These are phyloP conservation scores for Macrocentrus cingulum DNA, from an alignment of 1,140 invertebrate genomes.

Conservation along the genomic window DNA sequence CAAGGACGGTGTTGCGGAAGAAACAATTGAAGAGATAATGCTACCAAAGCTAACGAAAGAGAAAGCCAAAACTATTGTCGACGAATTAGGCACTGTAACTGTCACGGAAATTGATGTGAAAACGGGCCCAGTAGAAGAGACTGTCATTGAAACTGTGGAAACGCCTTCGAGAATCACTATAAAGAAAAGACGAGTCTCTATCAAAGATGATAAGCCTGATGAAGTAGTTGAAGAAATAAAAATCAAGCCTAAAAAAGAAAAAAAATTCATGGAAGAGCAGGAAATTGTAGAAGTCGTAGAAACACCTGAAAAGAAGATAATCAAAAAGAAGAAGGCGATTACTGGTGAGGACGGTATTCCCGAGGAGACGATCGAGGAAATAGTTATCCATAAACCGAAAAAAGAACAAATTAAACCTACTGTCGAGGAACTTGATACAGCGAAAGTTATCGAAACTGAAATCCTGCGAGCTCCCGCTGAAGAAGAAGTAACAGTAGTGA, in stretches of 20 bases:
- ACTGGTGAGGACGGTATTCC: conserved; percentile 34
- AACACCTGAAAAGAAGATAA: conserved; percentile 30
- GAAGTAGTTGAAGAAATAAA: conserved; percentile 30
- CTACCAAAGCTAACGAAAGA: conserved; percentile 34
- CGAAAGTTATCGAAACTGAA: conserved; percentile 31
- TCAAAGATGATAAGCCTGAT: conserved; percentile 33
- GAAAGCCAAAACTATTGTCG: conserved; percentile 27
- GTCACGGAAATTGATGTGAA: conserved; percentile 26
- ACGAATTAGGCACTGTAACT: conserved; percentile 18
- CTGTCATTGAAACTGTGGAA: conserved; percentile 32
- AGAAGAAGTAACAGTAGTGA: conserved; percentile 21
- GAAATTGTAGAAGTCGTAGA: conserved; percentile 33
- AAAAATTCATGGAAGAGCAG: conserved; percentile 25
- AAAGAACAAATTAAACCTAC: conserved; percentile 24
- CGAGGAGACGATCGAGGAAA: conserved; percentile 34
- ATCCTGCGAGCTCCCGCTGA: conserved; percentile 13
- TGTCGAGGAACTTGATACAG: conserved; percentile 25
- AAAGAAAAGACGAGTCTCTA: conserved; percentile 39
- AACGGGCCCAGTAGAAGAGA: conserved; percentile 25
- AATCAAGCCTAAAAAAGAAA: conserved; percentile 22
- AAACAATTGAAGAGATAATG: conserved; percentile 35
- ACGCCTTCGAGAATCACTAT: conserved; percentile 38
- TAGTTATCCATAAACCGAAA: conserved; percentile 34
- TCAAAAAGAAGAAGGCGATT: conserved; percentile 34
- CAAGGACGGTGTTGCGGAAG: conserved; percentile 30